Evolutionary conservation across 2,888 invertebrate species (phyloP).

Genomic region (Cheiracanthium punctorium): DNA sequence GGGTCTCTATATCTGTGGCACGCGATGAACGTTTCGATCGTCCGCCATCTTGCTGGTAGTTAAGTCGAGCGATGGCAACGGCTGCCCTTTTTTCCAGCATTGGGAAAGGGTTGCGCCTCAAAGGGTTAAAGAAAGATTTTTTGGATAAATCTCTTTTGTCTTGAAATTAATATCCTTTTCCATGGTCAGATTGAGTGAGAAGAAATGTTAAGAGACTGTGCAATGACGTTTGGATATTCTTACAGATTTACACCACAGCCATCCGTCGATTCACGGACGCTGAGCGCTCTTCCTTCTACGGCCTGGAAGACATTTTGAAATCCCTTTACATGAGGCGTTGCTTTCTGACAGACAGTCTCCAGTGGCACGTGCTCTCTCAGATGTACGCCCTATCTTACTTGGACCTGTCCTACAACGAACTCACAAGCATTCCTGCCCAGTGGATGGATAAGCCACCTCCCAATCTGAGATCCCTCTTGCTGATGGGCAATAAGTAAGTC

Average conservation of each 20-base stretch:
- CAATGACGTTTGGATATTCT: background rate
- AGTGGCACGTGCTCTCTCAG: conserved; percentile 51
- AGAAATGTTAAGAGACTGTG: no score
- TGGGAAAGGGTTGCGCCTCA: no score
- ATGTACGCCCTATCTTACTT: conserved; percentile 25
- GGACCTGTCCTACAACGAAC: conserved; percentile 45
- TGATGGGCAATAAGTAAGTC: conserved; percentile 51
- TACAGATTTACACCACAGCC: conserved; percentile 30
- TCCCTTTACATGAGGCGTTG: conserved; percentile 48
- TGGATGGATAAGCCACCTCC: conserved; percentile 46
- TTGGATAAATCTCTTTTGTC: no score
- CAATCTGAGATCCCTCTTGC: conserved; percentile 22
- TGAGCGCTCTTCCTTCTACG: conserved; percentile 41
- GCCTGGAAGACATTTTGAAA: conserved; percentile 20
- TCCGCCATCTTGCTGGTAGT: no score
- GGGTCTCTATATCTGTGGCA: no score
- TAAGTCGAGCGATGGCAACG: no score
- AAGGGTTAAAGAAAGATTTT: no score
- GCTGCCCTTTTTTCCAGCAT: background rate
- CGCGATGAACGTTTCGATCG: no score
- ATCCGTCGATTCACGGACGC: conserved; percentile 46
- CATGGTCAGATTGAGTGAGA: no score
- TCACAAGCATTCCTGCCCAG: conserved; percentile 28
- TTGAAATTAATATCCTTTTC: no score
- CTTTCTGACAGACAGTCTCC: conserved; percentile 18